phyloP scores from a whole-genome alignment of 2,113 vertebrate genomes.

The Egretta garzetta region DNA sequence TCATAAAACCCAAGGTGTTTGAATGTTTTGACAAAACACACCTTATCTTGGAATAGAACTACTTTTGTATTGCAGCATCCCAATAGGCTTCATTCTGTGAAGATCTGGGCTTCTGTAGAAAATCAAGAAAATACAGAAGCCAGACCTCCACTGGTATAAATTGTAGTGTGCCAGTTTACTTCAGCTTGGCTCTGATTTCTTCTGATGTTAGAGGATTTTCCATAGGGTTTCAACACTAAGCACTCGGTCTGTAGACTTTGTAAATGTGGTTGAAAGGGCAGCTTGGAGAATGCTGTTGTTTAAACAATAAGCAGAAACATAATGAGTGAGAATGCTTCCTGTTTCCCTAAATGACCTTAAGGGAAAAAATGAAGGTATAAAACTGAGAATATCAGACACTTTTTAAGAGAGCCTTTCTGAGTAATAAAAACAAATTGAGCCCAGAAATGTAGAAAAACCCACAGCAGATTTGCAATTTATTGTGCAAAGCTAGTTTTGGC shows the following conservation, averaged over 20 bases:
- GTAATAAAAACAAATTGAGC: background rate
- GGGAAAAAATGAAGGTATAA: background rate
- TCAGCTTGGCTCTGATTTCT: background rate
- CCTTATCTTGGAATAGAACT: background rate
- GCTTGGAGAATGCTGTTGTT: background rate
- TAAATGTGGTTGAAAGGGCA: background rate
- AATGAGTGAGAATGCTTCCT: constrained; percentile 28
- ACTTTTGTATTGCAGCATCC: background rate
- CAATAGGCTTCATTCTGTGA: background rate
- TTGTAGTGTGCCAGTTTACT: background rate
- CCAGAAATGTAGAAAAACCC: background rate
- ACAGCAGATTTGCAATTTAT: background rate
- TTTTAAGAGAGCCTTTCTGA: background rate
- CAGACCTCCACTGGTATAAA: background rate
- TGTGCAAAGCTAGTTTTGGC: background rate
- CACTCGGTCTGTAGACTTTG: background rate
- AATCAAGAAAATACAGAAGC: background rate
- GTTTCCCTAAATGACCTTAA: background rate
- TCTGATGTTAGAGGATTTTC: background rate
- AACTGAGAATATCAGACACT: background rate
- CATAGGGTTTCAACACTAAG: background rate
- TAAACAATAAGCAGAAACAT: constrained; percentile 26
- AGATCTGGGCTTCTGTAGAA: background rate
- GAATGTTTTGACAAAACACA: background rate
- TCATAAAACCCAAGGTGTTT: background rate